Evolutionary conservation across 2,113 vertebrate genomes (phyloP), one percentile per base, ranked within the genome.

Genomic region (Zosterops lateralis): DNA sequence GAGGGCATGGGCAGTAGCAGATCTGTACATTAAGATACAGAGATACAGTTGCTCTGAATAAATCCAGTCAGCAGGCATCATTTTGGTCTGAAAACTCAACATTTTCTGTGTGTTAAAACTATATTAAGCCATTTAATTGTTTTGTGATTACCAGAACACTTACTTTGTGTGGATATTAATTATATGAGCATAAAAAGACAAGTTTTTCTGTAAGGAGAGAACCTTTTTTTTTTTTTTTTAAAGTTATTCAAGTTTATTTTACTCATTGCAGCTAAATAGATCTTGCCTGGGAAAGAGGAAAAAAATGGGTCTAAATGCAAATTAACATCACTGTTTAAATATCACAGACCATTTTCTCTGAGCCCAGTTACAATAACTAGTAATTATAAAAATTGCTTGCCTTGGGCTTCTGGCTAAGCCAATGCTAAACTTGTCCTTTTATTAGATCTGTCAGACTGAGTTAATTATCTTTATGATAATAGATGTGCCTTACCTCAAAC

Each of bases 381-480:
- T 98, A 98, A 98, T 98, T 98, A 98, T 98, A 98, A 98, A 98
- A 98, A 98, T 98, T 98, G 98, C 98, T 98, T 98, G 98, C 98
- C 98, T 98, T 98, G 87, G 97, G 98, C 98, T 98, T 98, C 97
- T 77, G 95, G 97, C 97, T 98, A 98, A 98, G 97, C 98, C 98
- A 97, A 91, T 97, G 97, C 97, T 98, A 98, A 98, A 98, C 98
- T 98, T 98, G 95, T 98, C 97, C 97, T 97, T 98, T 98, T 98
- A 98, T 98, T 98, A 98, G 97, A 98, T 98, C 98, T 98, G 98
- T 98, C 98, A 98, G 98, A 98, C 97, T 98, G 97, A 98, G 98
- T 98, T 98, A 98, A 98, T 98, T 98, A 98, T 98, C 98, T 98
- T 98, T 98, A 98, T 98, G 98, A 98, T 98, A 98, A 98, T 98